phyloP scores from a whole-genome alignment of 2,888 invertebrate genomes.

The Leptopilina syphax region DNA sequence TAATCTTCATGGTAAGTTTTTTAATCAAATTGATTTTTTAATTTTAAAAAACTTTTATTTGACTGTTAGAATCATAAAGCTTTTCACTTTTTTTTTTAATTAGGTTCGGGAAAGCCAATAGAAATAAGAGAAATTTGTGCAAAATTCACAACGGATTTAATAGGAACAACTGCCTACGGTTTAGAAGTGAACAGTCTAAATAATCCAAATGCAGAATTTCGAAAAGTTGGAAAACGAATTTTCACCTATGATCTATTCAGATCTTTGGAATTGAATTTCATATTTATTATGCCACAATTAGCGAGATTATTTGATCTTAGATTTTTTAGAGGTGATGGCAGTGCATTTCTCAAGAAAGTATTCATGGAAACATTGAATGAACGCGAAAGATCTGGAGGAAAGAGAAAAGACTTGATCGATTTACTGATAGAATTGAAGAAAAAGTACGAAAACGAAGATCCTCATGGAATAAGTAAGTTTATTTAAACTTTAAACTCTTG shows the following conservation, averaged over 20 bases:
- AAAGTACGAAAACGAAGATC: constrained; percentile 47
- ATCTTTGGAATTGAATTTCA: constrained; percentile 70
- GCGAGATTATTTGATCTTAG: constrained; percentile 71
- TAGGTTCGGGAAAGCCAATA: constrained; percentile 54
- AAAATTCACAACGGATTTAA: constrained; percentile 75
- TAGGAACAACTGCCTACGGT: constrained; percentile 78
- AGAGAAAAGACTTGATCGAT: constrained; percentile 77
- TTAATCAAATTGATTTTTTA: background rate
- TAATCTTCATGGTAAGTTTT: constrained; percentile 57
- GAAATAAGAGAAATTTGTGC: constrained; percentile 63
- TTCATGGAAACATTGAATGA: constrained; percentile 75
- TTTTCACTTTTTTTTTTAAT: too few relatives aligned
- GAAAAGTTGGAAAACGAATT: constrained; percentile 73
- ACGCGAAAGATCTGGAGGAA: constrained; percentile 72
- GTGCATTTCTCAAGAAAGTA: constrained; percentile 73
- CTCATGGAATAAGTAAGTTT: constrained; percentile 55
- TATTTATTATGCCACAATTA: constrained; percentile 76
- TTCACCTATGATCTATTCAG: constrained; percentile 72
- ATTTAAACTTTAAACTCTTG: background rate
- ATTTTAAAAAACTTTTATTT: background rate
- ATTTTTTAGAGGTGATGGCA: constrained; percentile 71
- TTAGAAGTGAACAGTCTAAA: constrained; percentile 76
- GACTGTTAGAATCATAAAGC: too few relatives aligned
- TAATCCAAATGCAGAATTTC: constrained; percentile 76
- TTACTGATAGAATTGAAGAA: constrained; percentile 75